phyloP scores from a whole-genome alignment of 1,140 invertebrate species.

The Drosophila ogumai region DNA sequence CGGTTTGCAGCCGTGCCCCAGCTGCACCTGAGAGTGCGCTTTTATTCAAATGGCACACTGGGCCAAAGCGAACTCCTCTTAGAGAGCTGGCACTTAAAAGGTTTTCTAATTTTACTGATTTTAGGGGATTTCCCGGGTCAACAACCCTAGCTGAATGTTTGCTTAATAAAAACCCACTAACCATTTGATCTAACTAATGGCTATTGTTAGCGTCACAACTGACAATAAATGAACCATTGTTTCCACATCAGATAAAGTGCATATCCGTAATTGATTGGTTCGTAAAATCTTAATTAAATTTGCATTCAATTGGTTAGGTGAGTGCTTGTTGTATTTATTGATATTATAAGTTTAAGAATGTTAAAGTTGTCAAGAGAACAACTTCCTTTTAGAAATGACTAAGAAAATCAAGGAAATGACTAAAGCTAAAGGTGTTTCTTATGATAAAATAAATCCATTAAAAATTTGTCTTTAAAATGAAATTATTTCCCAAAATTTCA shows the following conservation, averaged over 20 bases:
- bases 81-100: background rate
- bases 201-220: slow-evolving; percentile 15
- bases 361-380: background rate
- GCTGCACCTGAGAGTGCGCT: slow-evolving; percentile 67
- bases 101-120: slow-evolving; percentile 3
- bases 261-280: slow-evolving; percentile 22
- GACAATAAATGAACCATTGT: slow-evolving; percentile 17
- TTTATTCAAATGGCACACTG: slow-evolving; percentile 68
- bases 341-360: background rate
- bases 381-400: background rate
- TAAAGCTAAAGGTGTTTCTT: too few species aligned
- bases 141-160: background rate
- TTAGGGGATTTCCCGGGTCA: slow-evolving; percentile 15
- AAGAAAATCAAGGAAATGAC: background rate
- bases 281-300: slow-evolving; percentile 5
- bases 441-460: background rate
- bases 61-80: slow-evolving; percentile 15
- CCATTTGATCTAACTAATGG: slow-evolving; percentile 3
- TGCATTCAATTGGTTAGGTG: slow-evolving; percentile 29
- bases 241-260: background rate
- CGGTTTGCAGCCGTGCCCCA: slow-evolving; percentile 59
- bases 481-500: background rate
- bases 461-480: background rate
- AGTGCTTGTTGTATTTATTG: background rate
- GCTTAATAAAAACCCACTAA: background rate